Conservation (phyloP, 2,888 invertebrate species). For the Tiliacea aurago region DNA sequence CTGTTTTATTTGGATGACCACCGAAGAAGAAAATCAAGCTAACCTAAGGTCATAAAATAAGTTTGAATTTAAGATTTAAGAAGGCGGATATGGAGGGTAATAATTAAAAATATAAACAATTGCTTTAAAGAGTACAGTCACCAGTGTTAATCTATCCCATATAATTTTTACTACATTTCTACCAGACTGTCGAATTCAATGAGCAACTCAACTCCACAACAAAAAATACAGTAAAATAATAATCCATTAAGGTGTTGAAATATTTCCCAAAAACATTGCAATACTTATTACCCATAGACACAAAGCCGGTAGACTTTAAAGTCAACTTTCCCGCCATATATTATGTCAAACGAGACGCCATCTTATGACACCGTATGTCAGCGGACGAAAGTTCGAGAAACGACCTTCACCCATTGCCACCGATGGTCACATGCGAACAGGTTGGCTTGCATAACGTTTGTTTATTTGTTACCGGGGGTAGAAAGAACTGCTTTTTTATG, state of each 20-base stretch:
- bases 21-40: neutral
- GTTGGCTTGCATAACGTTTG: conserved; percentile 80
- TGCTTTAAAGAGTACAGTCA: neutral
- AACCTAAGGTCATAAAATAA: neutral
- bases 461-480: conserved; percentile 72
- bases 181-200: neutral
- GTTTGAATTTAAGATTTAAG: neutral
- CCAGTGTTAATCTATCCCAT: neutral
- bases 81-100: neutral
- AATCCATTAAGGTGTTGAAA: neutral
- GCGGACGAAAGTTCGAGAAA: conserved; percentile 78
- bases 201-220: neutral
- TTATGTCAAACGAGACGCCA: conserved; percentile 47
- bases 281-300: conserved; percentile 15
- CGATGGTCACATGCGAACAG: conserved; percentile 70
- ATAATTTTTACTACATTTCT: neutral
- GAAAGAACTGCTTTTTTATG: conserved; percentile 18
- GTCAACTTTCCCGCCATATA: conserved; percentile 48
- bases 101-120: neutral
- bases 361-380: conserved; percentile 52
- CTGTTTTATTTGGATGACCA: neutral
- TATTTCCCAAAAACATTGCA: neutral
- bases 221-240: neutral
- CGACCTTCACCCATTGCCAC: conserved; percentile 85
- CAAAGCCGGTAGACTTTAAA: conserved; percentile 21